Percentiles rank a stretch among this genome's conserved stretches.
phyloP scores from a whole-genome alignment of 1,140 invertebrate species.

The Cydia strobilella region DNA sequence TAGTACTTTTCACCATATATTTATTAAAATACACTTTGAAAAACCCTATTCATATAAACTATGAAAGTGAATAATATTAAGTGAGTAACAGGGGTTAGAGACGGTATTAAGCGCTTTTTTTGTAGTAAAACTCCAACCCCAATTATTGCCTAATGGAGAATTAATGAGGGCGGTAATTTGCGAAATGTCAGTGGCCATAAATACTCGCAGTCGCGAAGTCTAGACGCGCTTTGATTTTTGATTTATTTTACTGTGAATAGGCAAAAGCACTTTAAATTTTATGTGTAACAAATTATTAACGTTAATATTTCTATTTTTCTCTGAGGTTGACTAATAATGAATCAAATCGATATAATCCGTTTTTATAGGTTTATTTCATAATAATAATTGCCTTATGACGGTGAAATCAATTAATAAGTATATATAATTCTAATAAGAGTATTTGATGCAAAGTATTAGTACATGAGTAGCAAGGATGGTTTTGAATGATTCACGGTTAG shows the following conservation, averaged over 20 bases:
- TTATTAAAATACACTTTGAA: too few species aligned
- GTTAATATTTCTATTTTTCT: too few species aligned
- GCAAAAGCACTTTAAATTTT: too few species aligned
- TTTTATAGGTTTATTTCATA: too few species aligned
- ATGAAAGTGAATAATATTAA: constrained; percentile 31
- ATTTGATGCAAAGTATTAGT: not conserved
- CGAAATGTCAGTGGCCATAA: constrained; percentile 70
- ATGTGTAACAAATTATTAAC: too few species aligned
- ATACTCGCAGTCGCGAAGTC: constrained; percentile 40
- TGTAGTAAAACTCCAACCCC: constrained; percentile 43
- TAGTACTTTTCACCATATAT: too few species aligned
- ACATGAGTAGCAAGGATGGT: not conserved
- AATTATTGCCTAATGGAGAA: constrained; percentile 76
- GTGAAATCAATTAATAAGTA: too few species aligned
- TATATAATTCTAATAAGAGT: too few species aligned
- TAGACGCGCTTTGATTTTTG: constrained; percentile 11
- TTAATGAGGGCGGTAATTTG: constrained; percentile 76
- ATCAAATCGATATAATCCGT: too few species aligned
- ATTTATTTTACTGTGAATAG: not conserved
- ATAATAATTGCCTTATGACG: too few species aligned
- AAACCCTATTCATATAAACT: constrained; percentile 8
- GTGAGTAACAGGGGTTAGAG: constrained; percentile 34
- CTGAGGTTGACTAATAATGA: too few species aligned
- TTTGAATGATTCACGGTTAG: too few species aligned
- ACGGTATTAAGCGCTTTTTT: constrained; percentile 39